Evolutionary conservation across 2,113 vertebrate species (phyloP), one percentile per base, ranked within the genome.

Genomic region (Corynorhinus townsendii): DNA sequence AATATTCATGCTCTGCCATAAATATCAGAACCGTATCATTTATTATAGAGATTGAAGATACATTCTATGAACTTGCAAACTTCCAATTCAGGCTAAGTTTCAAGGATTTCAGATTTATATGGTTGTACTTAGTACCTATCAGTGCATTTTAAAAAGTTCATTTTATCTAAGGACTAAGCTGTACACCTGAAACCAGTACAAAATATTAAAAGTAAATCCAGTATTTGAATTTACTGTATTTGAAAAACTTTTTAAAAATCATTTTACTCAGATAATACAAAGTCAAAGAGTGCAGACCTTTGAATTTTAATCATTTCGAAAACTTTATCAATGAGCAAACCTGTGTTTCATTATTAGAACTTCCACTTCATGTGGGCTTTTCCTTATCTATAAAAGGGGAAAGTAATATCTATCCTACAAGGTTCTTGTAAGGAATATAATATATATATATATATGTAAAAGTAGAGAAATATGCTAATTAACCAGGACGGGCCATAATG

Each of bases 241-340:
- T 77, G 8, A 77, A 77, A 76, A 33, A 19, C 0, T 11, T 77
- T 33, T 49, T 14, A 66, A 66, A 68, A 77, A 77, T 62, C 6
- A 59, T 38, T 95, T 84, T 88, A 86, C 43, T 81, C 33, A 92
- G 11, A 89, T 30, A 76, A 88, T 30, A 85, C 3, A 62, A 40
- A 66, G 4, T 56, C 76, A 85, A 69, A 49, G 0, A 90, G 9
- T 38, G 11, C 7, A 81, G 47, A 83, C 59, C 5, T 64, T 75
- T 43, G 94, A 86, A 5, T 84, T 96, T 86, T 94, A 95, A 80
- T 3, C 1, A 75, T 81, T 83, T 19, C 47, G 2, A 59, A 79
- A 94, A 95, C 38, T 54, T 96, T 83, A 5, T 84, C 84, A 80
- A 86, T 86, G 45, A 35, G 30, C 66, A 79, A 95, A 93, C 30